A percentile compares a stretch with the other conserved stretches of the same genome.
Evolutionary conservation across 2,797 vertebrate species (phyloP).

Genomic region (Otolemur crassicaudatus): DNA sequence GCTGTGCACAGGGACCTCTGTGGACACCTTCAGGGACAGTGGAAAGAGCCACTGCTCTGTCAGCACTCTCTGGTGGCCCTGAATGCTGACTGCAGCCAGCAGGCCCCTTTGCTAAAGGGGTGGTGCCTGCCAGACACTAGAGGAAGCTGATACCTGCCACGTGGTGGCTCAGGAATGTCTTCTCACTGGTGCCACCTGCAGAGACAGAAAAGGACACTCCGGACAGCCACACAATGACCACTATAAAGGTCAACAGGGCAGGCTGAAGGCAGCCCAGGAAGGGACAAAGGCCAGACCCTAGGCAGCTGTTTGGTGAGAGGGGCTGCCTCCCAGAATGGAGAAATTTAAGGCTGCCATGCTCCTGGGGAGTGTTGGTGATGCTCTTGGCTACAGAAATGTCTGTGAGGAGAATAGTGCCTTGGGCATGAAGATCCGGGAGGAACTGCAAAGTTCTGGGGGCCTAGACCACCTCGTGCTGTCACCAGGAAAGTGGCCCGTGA

Average conservation of each 20-base stretch:
- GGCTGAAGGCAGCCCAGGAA: conserved; percentile 75
- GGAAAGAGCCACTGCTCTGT: background rate
- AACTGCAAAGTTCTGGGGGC: conserved; percentile 92
- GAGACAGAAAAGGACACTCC: conserved; percentile 82
- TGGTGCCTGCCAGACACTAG: background rate
- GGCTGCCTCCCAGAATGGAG: conserved; percentile 89
- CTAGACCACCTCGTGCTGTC: conserved; percentile 92
- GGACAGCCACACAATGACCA: conserved; percentile 83
- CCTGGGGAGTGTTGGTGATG: conserved; percentile 94
- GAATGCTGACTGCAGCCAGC: conserved; percentile 76
- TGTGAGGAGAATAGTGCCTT: conserved; percentile 90
- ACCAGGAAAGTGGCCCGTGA: conserved; percentile 94
- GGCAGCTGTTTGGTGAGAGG: background rate
- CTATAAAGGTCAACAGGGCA: conserved; percentile 81
- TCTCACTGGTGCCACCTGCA: conserved; percentile 83
- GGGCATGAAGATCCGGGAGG: conserved; percentile 93
- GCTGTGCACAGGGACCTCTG: background rate
- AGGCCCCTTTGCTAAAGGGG: conserved; percentile 16
- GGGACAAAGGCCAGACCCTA: conserved; percentile 75
- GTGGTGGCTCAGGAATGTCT: conserved; percentile 78
- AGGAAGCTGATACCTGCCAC: background rate
- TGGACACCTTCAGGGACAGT: background rate
- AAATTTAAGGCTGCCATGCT: conserved; percentile 96
- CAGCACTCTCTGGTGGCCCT: conserved; percentile 66
- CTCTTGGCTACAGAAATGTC: conserved; percentile 93